A percentile compares a stretch with the other conserved stretches of the same genome.
Evolutionary conservation across 2,797 vertebrate genomes (phyloP).

Genomic region (Enteromius anoplus): DNA sequence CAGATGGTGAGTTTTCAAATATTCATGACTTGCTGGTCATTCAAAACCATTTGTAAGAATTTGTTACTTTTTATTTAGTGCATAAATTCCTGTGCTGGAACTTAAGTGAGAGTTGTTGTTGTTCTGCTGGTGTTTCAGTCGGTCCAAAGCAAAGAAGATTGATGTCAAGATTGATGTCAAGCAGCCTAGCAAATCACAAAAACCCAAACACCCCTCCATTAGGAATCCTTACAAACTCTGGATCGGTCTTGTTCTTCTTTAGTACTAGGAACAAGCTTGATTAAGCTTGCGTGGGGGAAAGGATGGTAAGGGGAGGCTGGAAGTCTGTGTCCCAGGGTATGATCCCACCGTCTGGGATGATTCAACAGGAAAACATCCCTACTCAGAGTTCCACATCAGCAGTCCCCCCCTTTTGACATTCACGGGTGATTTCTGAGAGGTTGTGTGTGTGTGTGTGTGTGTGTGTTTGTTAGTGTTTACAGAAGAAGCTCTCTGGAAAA

Average conservation of each 20-base stretch:
- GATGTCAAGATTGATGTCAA: background rate
- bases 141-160: background rate
- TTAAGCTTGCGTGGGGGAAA: conserved; percentile 40
- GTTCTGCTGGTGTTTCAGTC: conserved; percentile 2
- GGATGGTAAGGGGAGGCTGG: conserved; percentile 63
- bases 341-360: conserved; percentile 70
- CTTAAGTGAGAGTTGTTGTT: background rate
- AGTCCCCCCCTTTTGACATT: conserved; percentile 17
- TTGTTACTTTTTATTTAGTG: background rate
- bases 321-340: conserved; percentile 66
- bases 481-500: conserved; percentile 55
- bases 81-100: background rate
- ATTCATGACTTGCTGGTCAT: background rate
- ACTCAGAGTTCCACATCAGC: conserved; percentile 67
- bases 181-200: background rate
- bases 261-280: background rate
- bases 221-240: background rate
- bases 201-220: background rate
- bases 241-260: background rate
- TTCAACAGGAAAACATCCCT: conserved; percentile 75
- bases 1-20: too few species aligned
- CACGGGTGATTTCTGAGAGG: conserved; percentile 34
- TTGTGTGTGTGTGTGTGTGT: conserved; percentile 29
- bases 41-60: background rate
- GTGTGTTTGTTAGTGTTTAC: conserved; percentile 45